Evolutionary conservation across 2,113 vertebrate genomes (phyloP).

Genomic region (Vulpes vulpes): DNA sequence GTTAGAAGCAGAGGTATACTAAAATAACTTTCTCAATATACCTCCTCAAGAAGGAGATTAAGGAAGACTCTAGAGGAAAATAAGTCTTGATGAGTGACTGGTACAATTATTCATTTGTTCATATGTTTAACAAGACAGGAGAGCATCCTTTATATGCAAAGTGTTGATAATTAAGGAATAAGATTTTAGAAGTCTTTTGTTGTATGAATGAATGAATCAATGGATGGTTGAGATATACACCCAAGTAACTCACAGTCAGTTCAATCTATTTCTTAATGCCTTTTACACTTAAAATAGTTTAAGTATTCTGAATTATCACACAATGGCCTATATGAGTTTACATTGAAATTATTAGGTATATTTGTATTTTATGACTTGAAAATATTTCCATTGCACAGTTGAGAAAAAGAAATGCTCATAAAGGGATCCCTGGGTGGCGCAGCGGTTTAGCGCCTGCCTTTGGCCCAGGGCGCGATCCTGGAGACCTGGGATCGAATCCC

Average conservation of each 20-base stretch:
- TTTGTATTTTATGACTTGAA: constrained; percentile 2
- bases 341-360: constrained; percentile 30
- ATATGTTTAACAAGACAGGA: not conserved
- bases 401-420: not conserved
- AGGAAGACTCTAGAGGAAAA: constrained; percentile 10
- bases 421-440: too few species aligned
- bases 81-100: not conserved
- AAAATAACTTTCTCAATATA: constrained; percentile 31
- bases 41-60: not conserved
- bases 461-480: too few species aligned
- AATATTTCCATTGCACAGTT: not conserved
- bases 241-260: not conserved
- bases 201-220: not conserved
- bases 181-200: not conserved
- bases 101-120: constrained; percentile 1
- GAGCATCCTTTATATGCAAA: not conserved
- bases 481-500: too few species aligned
- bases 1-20: not conserved
- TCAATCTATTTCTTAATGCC: not conserved
- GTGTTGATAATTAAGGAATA: constrained; percentile 24
- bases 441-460: too few species aligned
- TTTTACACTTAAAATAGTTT: constrained; percentile 31
- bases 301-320: constrained; percentile 11
- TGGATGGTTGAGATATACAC: not conserved
- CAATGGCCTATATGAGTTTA: not conserved